Evolutionary conservation across 2,113 vertebrate genomes (phyloP).

Genomic region (Albula goreensis): DNA sequence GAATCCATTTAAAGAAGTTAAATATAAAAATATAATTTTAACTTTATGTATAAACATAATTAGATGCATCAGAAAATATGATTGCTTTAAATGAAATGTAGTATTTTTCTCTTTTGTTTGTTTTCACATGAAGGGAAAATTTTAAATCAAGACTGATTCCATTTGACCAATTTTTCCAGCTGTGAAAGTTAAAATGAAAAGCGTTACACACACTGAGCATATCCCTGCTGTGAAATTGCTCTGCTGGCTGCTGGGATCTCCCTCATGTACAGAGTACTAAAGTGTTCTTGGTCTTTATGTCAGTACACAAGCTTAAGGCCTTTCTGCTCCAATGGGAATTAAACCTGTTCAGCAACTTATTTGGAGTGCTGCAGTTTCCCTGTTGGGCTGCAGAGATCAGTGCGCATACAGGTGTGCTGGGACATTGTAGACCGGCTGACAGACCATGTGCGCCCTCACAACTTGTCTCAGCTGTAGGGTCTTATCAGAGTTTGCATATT

Average conservation of each 20-base stretch:
- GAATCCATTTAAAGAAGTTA: too few relatives aligned
- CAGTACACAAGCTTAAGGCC: not conserved
- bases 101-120: not conserved
- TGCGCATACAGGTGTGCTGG: not conserved
- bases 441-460: not conserved
- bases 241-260: not conserved
- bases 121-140: not conserved
- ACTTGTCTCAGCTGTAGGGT: not conserved
- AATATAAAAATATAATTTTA: too few relatives aligned
- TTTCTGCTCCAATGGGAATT: conserved; percentile 1
- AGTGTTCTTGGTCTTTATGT: not conserved
- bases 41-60: too few relatives aligned
- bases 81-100: too few relatives aligned
- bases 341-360: not conserved
- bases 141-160: not conserved
- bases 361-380: not conserved
- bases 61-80: too few relatives aligned
- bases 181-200: not conserved
- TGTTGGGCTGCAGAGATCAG: not conserved
- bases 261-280: not conserved
- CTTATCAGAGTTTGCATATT: not conserved
- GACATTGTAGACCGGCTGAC: not conserved
- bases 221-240: not conserved
- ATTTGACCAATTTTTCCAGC: not conserved
- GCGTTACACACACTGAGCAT: not conserved